phyloP scores from a whole-genome alignment of 2,797 vertebrate species.

The Margarornis squamiger region DNA sequence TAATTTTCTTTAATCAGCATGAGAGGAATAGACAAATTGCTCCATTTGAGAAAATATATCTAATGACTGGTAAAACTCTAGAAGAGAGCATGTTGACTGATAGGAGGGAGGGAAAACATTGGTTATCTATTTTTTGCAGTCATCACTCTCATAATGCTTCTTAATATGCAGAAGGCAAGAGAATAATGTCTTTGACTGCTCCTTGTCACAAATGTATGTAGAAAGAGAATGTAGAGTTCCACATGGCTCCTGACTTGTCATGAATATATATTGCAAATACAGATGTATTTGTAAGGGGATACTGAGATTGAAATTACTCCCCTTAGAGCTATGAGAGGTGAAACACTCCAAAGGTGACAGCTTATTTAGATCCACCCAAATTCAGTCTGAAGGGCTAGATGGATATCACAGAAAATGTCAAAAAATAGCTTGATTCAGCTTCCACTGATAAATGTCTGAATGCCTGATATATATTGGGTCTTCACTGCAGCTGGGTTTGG shows the following conservation, averaged over 20 bases:
- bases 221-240: background rate
- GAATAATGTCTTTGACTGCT: background rate
- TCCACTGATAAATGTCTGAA: background rate
- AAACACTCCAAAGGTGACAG: background rate
- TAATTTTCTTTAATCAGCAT: background rate
- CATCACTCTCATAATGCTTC: background rate
- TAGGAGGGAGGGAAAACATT: background rate
- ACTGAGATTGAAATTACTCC: background rate
- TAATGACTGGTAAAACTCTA: background rate
- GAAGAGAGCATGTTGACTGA: background rate
- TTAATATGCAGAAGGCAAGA: background rate
- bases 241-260: background rate
- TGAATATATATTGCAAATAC: background rate
- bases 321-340: background rate
- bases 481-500: background rate
- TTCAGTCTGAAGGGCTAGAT: background rate
- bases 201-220: background rate
- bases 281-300: background rate
- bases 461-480: background rate
- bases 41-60: background rate
- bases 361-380: background rate
- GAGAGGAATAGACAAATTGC: background rate
- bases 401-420: background rate
- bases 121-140: background rate
- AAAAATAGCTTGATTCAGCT: background rate